A percentile compares a stretch with the other conserved stretches of the same genome.
Evolutionary conservation across 2,888 invertebrate genomes (phyloP).

Genomic region (Plusia festucae): DNA sequence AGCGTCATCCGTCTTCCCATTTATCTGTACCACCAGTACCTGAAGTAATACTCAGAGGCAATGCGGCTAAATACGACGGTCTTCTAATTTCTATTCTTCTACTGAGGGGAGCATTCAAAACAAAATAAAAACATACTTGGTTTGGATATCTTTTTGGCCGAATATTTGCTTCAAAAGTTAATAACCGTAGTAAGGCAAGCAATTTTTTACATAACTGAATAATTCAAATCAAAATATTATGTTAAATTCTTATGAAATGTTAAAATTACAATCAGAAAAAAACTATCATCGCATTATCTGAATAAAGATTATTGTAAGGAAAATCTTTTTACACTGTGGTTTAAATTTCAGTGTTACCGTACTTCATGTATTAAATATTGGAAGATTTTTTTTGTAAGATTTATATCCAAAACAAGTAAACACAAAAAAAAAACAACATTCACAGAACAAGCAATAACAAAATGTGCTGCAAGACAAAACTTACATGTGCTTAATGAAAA

Average conservation of each 20-base stretch:
- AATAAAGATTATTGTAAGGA: too few species aligned
- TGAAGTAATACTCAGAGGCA: constrained; percentile 99
- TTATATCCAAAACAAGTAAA: constrained; percentile 56
- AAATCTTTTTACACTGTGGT: neutral
- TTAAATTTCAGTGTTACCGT: too few species aligned
- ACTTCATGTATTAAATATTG: too few species aligned
- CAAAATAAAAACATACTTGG: constrained; percentile 46
- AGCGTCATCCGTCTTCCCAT: constrained; percentile 64
- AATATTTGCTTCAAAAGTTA: too few species aligned
- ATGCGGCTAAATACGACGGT: constrained; percentile 80
- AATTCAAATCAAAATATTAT: too few species aligned
- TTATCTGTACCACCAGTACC: constrained; percentile 95
- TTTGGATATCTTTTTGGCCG: constrained; percentile 31
- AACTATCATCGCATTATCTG: too few species aligned
- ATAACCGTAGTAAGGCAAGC: too few species aligned
- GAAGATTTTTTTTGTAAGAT: neutral
- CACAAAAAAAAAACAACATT: constrained; percentile 62
- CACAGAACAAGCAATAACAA: constrained; percentile 68
- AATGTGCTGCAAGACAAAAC: constrained; percentile 76
- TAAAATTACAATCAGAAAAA: too few species aligned
- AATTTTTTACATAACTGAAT: too few species aligned
- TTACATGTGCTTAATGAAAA: constrained; percentile 67
- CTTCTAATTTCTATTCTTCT: constrained; percentile 76
- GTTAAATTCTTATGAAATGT: too few species aligned
- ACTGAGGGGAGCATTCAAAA: constrained; percentile 58